Base-by-base conservation (phyloP, 2,888 invertebrate species). In the Drosophila falleni region DNA sequence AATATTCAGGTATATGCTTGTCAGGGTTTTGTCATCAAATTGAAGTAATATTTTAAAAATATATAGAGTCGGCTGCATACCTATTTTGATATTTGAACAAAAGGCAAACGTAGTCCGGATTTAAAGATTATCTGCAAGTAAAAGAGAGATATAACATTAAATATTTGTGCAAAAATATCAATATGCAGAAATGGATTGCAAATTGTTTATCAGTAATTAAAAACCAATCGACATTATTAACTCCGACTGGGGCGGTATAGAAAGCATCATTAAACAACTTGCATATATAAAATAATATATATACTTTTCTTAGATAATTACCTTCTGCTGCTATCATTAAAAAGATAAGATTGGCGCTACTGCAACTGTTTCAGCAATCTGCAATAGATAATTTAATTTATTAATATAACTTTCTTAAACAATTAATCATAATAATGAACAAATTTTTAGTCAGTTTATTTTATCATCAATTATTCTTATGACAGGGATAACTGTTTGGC, bases 401-500 rank as follows among this genome's bases (percentile, higher is more conserved):
- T 62, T 55, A 63, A 23, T 16, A 16, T 13, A 10, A 9, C 37
- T 29, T n/a, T 4, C 26, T 23, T 10, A 2, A 6, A 47, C 1
- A 54, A 19, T 26, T 10, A 47, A 46, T 15, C 11, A 31, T 13
- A 9, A 37, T 63, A 37, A 49, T 54, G 46, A 33, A 42, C 23
- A 29, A 5, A 11, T 44, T 9, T 44, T 46, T n/a, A 29, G 55
- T 75, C 66, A 75, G 62, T 33, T 41, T 42, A 72, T 59, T 74
- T 46, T 55, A 72, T 82, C 82, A 82, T 85, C 85, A 82, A 81
- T 64, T 78, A 29, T 71, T 77, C 35, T 80, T 80, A 81, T 81
- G 81, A 72, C 65, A 81, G 81, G 81, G 81, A 81, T 81, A 81
- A 81, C 80, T 80, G 80, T 81, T 75, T 75, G 69, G 56, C 72